Evolutionary conservation across 2,797 vertebrate species (phyloP), one percentile per base, ranked within the genome.

Genomic region (Acomys russatus): DNA sequence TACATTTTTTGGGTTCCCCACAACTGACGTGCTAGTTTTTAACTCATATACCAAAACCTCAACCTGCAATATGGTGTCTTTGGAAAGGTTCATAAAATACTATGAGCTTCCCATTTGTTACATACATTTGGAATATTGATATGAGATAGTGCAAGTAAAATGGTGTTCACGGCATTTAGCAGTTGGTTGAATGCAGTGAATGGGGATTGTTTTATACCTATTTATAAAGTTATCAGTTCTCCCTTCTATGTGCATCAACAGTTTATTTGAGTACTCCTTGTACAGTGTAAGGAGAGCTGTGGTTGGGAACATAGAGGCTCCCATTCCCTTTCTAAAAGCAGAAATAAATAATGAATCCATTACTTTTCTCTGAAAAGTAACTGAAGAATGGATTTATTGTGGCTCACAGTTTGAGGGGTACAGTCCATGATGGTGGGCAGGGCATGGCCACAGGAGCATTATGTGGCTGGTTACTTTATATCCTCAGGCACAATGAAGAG

Each of bases 31-130:
- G 96, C 49, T 83, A 80, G 78, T 70, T 83, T 91, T 95, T 89
- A 91, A 95, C 95, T 93, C 64, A 86, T 8, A 73, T 90, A 68
- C 80, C 89, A 93, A 71, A 94, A 22, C 64, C 59, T 89, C 78
- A 97, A 3, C 33, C 25, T 61, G 7, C 11, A 61, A 14, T 93
- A n/a, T 54, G 61, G 71, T 63, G 59, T 66, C 90, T 91, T 93
- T 91, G 54, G 59, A 76, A 49, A 92, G 68, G 35, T 97, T 44
- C 77, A 64, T 88, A 96, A 93, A 93, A 85, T 61, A 23, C 61
- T 89, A 85, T 54, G 64, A 90, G 73, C 68, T 86, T 94, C 78
- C 1, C 2, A 93, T 94, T 84, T 64, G 17, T 74, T 76, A 64
- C 77, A 76, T 94, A 78, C 91, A 90, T 88, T 82, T 77, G 51